Evolutionary conservation across 2,888 invertebrate genomes (phyloP).

Genomic region (Chloromyia formosa): DNA sequence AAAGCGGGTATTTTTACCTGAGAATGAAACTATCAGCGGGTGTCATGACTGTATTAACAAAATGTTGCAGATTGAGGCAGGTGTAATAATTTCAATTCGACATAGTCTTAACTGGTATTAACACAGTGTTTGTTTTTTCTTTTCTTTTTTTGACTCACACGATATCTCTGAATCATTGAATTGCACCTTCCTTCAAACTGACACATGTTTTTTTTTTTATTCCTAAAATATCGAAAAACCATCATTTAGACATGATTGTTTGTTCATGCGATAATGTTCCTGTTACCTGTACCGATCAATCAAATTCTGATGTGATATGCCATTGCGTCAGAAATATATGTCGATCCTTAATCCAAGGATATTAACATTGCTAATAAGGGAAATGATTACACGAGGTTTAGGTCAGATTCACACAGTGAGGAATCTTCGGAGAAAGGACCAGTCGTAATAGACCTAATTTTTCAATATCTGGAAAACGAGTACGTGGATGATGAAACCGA

Average conservation of each 20-base stretch:
- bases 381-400: background rate
- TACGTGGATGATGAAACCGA: too few species aligned
- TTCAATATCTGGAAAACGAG: too few species aligned
- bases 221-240: background rate
- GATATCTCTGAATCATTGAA: constrained; percentile 27
- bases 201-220: background rate
- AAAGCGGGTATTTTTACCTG: constrained; percentile 9
- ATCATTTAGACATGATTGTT: background rate
- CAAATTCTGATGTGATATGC: constrained; percentile 11
- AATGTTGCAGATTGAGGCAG: constrained; percentile 33
- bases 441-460: too few species aligned
- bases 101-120: constrained; percentile 8
- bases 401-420: too few species aligned
- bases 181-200: background rate
- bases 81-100: constrained; percentile 23
- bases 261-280: background rate
- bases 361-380: background rate
- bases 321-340: background rate
- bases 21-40: constrained; percentile 23
- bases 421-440: too few species aligned
- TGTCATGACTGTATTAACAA: constrained; percentile 19
- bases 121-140: constrained; percentile 27
- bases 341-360: background rate
- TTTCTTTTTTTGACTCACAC: background rate
- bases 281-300: constrained; percentile 16